Evolutionary conservation across 2,797 vertebrate species (phyloP), one percentile per base, ranked within the genome.

Genomic region (Anableps anableps): DNA sequence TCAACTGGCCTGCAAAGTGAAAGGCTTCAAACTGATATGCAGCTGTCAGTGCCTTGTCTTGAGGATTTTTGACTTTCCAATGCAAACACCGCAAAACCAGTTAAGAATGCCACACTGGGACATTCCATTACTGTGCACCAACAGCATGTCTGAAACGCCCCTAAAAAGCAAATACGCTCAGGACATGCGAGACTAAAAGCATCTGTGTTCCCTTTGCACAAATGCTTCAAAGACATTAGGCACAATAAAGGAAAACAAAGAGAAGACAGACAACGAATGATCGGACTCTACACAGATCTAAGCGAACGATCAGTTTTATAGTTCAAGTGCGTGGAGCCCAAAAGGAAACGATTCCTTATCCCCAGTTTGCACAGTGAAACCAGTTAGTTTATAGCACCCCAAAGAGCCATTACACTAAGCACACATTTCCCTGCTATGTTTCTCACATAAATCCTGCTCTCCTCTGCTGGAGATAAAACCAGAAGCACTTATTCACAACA

Each of bases 371-470:
- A 34, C 80, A 23, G 76, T 82, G 80, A 91, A 92, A 83, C 83
- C 73, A 83, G 83, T 83, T 81, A 34, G 80, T 93, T 93, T 86
- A 94, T 84, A 75, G 80, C 89, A 74, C 92, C 89, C 89, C 21
- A 41, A 88, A 36, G 89, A 79, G 83, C 88, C 88, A 72, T 91
- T 87, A 90, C 80, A 88, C 82, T 60, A n/a, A 70, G 83, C 31
- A 1, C 0, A 41, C 78, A 76, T 89, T 92, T 93, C 88, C 84
- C 83, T 74, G 64, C 64, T 86, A 86, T 86, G 85, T 83, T 90
- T 80, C 85, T 72, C 83, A 91, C 78, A 92, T 91, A 86, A 88
- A 92, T 91, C 90, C 83, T 41, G 68, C 1, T 10, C 77, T 66
- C 66, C 83, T 86, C 84, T 60, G 53, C 21, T n/a, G 81, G 71